Evolutionary conservation across 2,888 invertebrate species (phyloP).

Genomic region (Acronicta psi): DNA sequence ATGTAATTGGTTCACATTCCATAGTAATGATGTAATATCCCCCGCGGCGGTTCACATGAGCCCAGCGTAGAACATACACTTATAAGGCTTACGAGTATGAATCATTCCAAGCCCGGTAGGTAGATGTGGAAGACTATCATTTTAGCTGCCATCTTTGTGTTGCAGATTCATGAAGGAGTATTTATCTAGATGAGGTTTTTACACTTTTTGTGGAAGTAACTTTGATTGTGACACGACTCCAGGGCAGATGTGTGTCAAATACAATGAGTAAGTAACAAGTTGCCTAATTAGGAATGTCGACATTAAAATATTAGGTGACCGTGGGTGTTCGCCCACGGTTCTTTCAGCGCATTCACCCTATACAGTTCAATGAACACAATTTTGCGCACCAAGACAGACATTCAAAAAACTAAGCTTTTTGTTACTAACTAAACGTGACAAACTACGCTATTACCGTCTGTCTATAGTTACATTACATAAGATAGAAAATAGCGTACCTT

Average conservation of each 20-base stretch:
- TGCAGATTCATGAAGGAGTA: background rate
- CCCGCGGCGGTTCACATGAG: constrained; percentile 57
- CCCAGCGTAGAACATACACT: constrained; percentile 49
- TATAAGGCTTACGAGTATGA: constrained; percentile 52
- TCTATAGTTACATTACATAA: constrained; percentile 34
- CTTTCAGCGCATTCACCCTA: constrained; percentile 71
- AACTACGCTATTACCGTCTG: constrained; percentile 30
- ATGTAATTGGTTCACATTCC: constrained; percentile 76
- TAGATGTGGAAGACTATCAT: constrained; percentile 7
- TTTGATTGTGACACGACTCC: background rate
- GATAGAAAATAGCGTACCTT: constrained; percentile 42
- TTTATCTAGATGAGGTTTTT: constrained; percentile 6
- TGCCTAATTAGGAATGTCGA: constrained; percentile 41
- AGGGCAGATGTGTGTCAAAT: constrained; percentile 9
- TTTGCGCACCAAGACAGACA: constrained; percentile 58
- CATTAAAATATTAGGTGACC: constrained; percentile 60
- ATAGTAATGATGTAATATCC: constrained; percentile 41
- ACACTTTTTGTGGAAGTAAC: background rate
- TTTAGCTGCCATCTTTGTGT: constrained; percentile 19
- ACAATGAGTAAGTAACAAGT: constrained; percentile 22
- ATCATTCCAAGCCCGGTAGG: constrained; percentile 38
- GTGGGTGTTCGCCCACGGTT: constrained; percentile 70
- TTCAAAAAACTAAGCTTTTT: constrained; percentile 52
- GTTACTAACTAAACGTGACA: constrained; percentile 30
- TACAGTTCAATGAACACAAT: constrained; percentile 69